These are phyloP conservation scores for Drosophila sechellia DNA, from an alignment of 1,140 invertebrate species.

Conservation along the genomic window DNA sequence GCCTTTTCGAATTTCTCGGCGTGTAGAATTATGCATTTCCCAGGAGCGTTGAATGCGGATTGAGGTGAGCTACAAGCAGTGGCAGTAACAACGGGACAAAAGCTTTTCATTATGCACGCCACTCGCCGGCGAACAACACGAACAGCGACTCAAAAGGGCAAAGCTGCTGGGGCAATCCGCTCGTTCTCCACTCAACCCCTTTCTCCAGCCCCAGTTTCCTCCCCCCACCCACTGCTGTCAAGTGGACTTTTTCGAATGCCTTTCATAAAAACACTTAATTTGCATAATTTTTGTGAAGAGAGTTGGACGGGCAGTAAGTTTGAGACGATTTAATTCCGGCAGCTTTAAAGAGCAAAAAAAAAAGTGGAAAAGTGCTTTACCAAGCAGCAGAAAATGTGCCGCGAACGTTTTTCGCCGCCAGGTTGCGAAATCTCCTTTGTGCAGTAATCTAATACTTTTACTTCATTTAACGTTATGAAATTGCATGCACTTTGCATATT, in stretches of 20 bases:
- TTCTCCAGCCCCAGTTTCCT: conserved; percentile 1
- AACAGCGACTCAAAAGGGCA: conserved; percentile 53
- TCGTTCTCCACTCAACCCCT: neutral
- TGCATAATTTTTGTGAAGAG: conserved; percentile 76
- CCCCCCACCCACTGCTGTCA: conserved; percentile 24
- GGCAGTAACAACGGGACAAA: conserved; percentile 42
- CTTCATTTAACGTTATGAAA: conserved; percentile 75
- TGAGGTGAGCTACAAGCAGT: conserved; percentile 40
- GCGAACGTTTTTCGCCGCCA: conserved; percentile 13
- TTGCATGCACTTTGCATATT: conserved; percentile 70
- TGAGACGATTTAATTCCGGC: conserved; percentile 65
- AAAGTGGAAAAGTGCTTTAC: conserved; percentile 52
- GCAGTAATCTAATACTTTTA: conserved; percentile 71
- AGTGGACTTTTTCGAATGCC: conserved; percentile 70
- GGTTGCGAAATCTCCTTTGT: conserved; percentile 40
- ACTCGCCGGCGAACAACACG: conserved; percentile 39
- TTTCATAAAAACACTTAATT: conserved; percentile 82
- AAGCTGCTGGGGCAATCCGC: conserved; percentile 33
- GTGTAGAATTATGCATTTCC: conserved; percentile 33
- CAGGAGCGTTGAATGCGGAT: conserved; percentile 19
- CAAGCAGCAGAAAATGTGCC: conserved; percentile 52
- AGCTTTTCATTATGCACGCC: conserved; percentile 60
- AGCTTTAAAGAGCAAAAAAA: conserved; percentile 50
- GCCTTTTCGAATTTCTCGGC: conserved; percentile 1
- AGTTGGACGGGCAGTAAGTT: conserved; percentile 25